phyloP scores from a whole-genome alignment of 2,888 invertebrate genomes.

The Caenorhabditis auriculariae region DNA sequence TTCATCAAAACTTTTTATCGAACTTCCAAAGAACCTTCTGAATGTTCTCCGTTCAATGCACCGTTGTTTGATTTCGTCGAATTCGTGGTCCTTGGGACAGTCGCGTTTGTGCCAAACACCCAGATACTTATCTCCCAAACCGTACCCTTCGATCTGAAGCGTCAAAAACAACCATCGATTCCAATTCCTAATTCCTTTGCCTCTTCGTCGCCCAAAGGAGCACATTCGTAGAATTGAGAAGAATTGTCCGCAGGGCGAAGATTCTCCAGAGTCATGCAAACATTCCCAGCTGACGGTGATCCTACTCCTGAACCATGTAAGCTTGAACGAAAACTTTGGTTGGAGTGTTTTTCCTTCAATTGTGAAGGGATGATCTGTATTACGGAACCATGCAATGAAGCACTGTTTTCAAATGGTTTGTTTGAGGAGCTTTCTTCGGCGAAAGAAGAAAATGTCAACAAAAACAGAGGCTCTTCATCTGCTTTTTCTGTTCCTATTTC shows the following conservation, averaged over 20 bases:
- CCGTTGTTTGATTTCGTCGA: slow-evolving; percentile 49
- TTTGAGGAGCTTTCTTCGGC: too few species aligned
- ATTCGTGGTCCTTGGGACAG: slow-evolving; percentile 51
- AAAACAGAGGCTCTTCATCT: too few species aligned
- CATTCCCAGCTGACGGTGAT: slow-evolving; percentile 22
- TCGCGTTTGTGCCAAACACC: slow-evolving; percentile 55
- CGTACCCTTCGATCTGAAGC: slow-evolving; percentile 38
- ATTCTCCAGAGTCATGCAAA: slow-evolving; percentile 59
- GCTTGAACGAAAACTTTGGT: not conserved
- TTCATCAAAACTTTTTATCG: not conserved
- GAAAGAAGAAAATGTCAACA: too few species aligned
- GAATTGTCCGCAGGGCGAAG: slow-evolving; percentile 44
- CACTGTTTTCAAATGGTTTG: too few species aligned
- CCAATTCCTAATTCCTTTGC: too few species aligned
- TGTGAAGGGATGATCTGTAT: too few species aligned
- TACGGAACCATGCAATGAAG: too few species aligned
- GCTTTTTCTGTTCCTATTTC: too few species aligned
- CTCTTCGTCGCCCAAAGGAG: slow-evolving; percentile 56
- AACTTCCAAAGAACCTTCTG: slow-evolving; percentile 14
- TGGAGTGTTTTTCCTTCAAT: not conserved
- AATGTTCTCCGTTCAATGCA: slow-evolving; percentile 49
- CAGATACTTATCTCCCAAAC: slow-evolving; percentile 45
- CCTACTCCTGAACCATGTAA: too few species aligned
- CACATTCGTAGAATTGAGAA: slow-evolving; percentile 51
- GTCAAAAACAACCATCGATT: too few species aligned